A percentile compares a stretch with the other conserved stretches of the same genome.
Evolutionary conservation across 2,113 vertebrate species (phyloP).

Genomic region (Numida meleagris): DNA sequence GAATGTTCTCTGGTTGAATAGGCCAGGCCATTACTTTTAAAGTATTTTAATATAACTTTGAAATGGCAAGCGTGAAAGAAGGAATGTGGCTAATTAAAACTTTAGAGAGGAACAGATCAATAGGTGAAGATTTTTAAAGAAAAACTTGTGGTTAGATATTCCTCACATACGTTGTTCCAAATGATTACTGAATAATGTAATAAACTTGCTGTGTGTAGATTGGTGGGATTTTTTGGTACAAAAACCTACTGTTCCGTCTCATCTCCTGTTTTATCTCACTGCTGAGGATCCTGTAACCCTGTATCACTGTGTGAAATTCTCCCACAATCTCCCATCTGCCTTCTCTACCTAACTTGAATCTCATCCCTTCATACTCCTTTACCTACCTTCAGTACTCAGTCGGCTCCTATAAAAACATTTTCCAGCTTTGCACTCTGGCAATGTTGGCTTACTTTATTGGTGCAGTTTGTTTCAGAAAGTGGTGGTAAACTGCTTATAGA

Average conservation of each 20-base stretch:
- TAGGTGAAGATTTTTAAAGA: background rate
- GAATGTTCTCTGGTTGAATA: background rate
- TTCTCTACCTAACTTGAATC: background rate
- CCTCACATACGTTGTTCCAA: background rate
- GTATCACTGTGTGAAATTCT: background rate
- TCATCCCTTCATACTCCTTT: background rate
- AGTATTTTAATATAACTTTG: background rate
- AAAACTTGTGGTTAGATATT: background rate
- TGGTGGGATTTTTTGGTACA: background rate
- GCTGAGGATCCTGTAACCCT: background rate
- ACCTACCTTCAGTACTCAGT: background rate
- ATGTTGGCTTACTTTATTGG: rapidly evolving
- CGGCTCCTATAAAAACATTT: background rate
- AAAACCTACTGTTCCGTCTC: background rate
- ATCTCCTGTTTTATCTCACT: background rate
- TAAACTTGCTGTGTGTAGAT: background rate
- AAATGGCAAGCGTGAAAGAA: background rate
- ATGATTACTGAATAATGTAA: background rate
- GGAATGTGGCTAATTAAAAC: background rate
- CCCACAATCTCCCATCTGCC: background rate
- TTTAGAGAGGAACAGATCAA: background rate
- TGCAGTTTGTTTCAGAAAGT: background rate
- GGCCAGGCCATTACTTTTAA: background rate
- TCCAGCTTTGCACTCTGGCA: rapidly evolving
- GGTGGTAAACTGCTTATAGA: background rate